Base-by-base conservation (phyloP, 1,140 invertebrate genomes). In the Bombus balteatus region DNA sequence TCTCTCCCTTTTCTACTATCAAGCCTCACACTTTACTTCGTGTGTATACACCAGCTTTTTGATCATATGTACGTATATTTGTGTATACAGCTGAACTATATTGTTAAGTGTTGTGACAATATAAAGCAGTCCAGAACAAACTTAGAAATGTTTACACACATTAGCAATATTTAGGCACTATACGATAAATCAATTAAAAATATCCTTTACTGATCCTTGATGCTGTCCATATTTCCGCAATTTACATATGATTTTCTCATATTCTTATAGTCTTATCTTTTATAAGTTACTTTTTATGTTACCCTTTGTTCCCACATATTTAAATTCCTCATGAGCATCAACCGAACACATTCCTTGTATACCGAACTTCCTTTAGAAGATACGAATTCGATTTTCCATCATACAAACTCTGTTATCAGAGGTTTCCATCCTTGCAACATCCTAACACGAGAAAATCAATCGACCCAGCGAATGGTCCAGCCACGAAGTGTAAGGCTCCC, bases 371-470 rank as follows among this genome's bases (percentile, higher is more conserved):
- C 75, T 18, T 39, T 8, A 1, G 8, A 32, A 41, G 75, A 62
- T 32, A 6, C 57, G 39, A 78, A 66, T 32, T 66, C n/a, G 39
- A 78, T 78, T 18, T 65, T 32, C 75, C 37, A 43, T 66, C 37
- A 43, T 65, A 43, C 59, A 70, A 78, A 70, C 62, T 41, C 39
- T 34, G 76, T 84, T 84, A 80, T 57, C 34, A 37, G 57, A 43
- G 41, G 37, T 37, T 57, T 8, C 32, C 32, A 28, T 66, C 79
- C 37, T 37, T 47, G 43, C 37, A 68, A 34, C 32, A 9, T 71
- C 34, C 77, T 71, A 81, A 74, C 87, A 87, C 90, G 80, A 90
- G 92, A 94, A 94, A 94, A 95, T 94, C 94, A 94, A 94, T 94
- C 94, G 94, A 93, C 71, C 79, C 62, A 68, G 59, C 37, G 32